Percentiles rank a stretch among this genome's conserved stretches.
These are phyloP conservation scores for Pogoniulus pusillus DNA, from an alignment of 2,797 vertebrate species.

Conservation along the genomic window DNA sequence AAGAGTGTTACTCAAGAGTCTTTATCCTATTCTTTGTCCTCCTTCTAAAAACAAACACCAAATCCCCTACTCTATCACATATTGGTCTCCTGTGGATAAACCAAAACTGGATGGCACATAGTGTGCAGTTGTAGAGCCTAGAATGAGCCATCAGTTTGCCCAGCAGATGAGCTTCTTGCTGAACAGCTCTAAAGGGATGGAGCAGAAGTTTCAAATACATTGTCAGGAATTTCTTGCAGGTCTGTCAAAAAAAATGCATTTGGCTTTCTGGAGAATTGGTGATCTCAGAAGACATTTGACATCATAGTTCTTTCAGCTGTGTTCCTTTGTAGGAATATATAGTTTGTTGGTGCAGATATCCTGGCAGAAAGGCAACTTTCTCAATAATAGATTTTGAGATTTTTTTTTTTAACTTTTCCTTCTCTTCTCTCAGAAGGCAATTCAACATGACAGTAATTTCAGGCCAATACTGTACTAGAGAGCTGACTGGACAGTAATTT, in stretches of 20 bases:
- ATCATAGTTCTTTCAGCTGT: neutral
- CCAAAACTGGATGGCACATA: neutral
- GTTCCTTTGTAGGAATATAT: neutral
- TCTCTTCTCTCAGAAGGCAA: neutral
- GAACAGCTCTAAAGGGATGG: neutral
- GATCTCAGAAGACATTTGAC: neutral
- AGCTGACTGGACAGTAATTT: neutral
- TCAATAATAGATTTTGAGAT: neutral
- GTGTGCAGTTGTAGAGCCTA: neutral
- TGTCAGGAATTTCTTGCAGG: neutral
- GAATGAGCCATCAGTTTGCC: neutral
- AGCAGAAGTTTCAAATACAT: neutral
- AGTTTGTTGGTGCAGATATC: neutral
- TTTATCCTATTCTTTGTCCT: neutral
- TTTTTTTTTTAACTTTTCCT: too few species aligned
- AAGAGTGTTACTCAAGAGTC: neutral
- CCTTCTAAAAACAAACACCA: neutral
- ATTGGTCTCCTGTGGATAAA: neutral
- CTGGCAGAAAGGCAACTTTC: neutral
- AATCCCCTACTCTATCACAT: neutral
- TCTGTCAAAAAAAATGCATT: neutral
- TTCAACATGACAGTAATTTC: neutral
- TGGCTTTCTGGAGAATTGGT: neutral
- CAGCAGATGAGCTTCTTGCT: neutral
- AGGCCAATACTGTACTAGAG: neutral